phyloP scores from a whole-genome alignment of 2,113 vertebrate species.

The Chroicocephalus ridibundus region DNA sequence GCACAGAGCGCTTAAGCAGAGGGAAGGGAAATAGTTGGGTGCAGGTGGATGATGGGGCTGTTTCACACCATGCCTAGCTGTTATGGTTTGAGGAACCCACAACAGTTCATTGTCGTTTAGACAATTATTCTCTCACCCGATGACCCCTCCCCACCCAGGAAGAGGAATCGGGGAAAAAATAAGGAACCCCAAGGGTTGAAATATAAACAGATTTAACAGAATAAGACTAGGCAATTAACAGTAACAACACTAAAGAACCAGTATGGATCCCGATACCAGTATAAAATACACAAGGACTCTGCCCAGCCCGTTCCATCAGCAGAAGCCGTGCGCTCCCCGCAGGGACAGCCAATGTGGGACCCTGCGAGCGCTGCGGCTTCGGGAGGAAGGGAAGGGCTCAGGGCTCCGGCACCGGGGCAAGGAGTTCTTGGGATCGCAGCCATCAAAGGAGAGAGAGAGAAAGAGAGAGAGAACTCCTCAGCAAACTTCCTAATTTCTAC shows the following conservation, averaged over 20 bases:
- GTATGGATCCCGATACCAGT: background rate
- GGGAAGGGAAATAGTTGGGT: background rate
- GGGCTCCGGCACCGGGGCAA: background rate
- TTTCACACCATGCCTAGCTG: background rate
- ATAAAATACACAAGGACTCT: background rate
- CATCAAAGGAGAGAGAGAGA: background rate
- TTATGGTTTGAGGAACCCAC: too few relatives aligned
- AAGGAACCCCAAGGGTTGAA: background rate
- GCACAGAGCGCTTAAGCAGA: fast-evolving
- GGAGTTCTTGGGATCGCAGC: background rate
- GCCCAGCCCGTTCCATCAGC: too few relatives aligned
- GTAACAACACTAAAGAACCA: background rate
- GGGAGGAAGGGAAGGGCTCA: background rate
- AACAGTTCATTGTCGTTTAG: background rate
- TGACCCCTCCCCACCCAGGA: background rate
- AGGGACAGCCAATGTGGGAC: background rate
- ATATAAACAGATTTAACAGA: background rate
- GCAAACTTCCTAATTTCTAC: background rate
- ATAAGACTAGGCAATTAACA: background rate
- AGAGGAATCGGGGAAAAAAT: background rate
- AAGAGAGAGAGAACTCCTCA: background rate
- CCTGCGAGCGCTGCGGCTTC: background rate
- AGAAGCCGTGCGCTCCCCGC: too few relatives aligned
- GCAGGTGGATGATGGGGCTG: background rate
- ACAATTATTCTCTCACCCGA: background rate